These are phyloP conservation scores for Elachura formosa DNA, from an alignment of 2,113 vertebrate genomes.

Conservation along the genomic window DNA sequence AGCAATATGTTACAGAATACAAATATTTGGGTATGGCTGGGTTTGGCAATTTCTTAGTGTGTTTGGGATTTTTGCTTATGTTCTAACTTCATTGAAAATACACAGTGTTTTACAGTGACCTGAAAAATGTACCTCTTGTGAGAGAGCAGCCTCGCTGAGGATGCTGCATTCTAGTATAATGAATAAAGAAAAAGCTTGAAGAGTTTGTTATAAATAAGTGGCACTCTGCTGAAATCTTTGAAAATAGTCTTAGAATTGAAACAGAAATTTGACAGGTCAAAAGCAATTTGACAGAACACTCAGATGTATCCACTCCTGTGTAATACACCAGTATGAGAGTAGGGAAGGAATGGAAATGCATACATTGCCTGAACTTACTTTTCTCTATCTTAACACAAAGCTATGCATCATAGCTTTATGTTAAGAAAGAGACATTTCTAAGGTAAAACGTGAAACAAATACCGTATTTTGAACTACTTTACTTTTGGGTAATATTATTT, in stretches of 20 bases:
- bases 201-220: not conserved
- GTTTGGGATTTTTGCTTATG: not conserved
- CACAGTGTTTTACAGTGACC: not conserved
- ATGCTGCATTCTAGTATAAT: not conserved
- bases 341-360: not conserved
- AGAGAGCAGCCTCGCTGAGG: not conserved
- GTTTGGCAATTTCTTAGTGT: not conserved
- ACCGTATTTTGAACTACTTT: not conserved
- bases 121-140: not conserved
- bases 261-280: not conserved
- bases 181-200: not conserved
- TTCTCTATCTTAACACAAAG: not conserved
- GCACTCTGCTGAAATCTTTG: not conserved
- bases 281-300: too few species aligned
- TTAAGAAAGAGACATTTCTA: not conserved
- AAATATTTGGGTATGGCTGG: not conserved
- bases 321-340: not conserved
- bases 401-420: not conserved
- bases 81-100: not conserved
- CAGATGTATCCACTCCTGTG: not conserved
- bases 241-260: not conserved
- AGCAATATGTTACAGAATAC: not conserved
- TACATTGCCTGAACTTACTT: not conserved
- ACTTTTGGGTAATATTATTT: not conserved
- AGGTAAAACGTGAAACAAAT: not conserved